Base-by-base conservation (phyloP, 2,888 invertebrate species). In the Spialia ferax region DNA sequence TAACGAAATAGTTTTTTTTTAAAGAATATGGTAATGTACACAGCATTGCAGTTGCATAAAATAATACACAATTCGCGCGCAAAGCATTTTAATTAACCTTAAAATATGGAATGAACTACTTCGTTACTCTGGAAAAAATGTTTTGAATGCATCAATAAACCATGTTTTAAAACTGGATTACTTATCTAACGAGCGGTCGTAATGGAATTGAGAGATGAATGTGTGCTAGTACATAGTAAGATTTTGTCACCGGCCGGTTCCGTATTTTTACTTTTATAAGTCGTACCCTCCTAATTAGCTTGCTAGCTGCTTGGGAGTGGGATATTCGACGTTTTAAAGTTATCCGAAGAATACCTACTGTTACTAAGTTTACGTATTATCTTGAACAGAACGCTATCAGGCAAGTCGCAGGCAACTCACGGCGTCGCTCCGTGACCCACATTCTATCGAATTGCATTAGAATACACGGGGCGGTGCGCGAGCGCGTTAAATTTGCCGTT, bases 401-500 rank as follows among this genome's bases (percentile, higher is more conserved):
- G 75, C 77, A 75, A 75, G 75, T 75, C 70, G 75, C 76, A 69
- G 71, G 70, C 70, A 74, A 59, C 72, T 70, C 72, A 65, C 81
- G 79, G 76, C 79, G 80, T 83, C 81, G 82, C 82, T 83, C 81
- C 77, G 82, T 87, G 91, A 88, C 91, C 93, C 79, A 92, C 86
- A 91, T 93, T 87, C 83, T 81, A 82, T 81, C 81, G 81, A 86
- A 86, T 91, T 91, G 89, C 90, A 88, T 87, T 90, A 88, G 86
- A 91, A 88, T 90, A 89, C 83, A 87, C 85, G 84, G 86, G 87
- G 88, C 89, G 86, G 87, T 82, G 84, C 86, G 84, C 87, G 84
- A 85, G 86, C 86, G 89, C 86, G 87, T 88, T 89, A 87, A 89
- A 89, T 91, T 91, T 86, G 87, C 87, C 85, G 90, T 91, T 93